These are phyloP conservation scores for Venusia cambrica DNA, from an alignment of 2,888 invertebrate species.

Conservation along the genomic window DNA sequence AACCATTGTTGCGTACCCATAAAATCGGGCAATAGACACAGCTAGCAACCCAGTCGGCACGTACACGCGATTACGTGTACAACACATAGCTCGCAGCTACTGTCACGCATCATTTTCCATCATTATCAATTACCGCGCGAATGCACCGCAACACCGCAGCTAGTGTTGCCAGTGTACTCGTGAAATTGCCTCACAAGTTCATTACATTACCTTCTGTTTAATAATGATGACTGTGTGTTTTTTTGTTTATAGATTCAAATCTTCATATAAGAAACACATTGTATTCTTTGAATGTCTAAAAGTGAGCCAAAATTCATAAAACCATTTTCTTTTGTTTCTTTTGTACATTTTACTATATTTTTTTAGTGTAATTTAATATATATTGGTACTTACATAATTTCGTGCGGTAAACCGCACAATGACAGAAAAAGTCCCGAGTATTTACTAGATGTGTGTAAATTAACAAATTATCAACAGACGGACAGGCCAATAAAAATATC, in stretches of 20 bases:
- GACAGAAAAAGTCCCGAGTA: too few relatives aligned
- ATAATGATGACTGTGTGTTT: conserved; percentile 14
- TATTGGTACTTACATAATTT: too few relatives aligned
- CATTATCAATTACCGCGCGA: conserved; percentile 72
- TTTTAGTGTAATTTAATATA: conserved; percentile 1
- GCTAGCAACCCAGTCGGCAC: conserved; percentile 42
- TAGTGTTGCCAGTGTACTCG: conserved; percentile 47
- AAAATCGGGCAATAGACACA: conserved; percentile 17
- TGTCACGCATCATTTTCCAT: conserved; percentile 75
- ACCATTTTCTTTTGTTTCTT: conserved; percentile 3
- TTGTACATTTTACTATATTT: neutral
- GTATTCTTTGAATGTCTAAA: too few relatives aligned
- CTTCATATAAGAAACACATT: too few relatives aligned
- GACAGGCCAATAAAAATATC: conserved; percentile 45
- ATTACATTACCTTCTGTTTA: conserved; percentile 16
- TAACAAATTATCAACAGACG: conserved; percentile 38
- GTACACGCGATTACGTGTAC: conserved; percentile 51
- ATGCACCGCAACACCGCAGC: conserved; percentile 44
- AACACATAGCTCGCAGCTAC: conserved; percentile 68
- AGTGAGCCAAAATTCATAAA: too few relatives aligned
- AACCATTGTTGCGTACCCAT: neutral
- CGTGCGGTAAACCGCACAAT: too few relatives aligned
- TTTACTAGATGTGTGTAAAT: too few relatives aligned
- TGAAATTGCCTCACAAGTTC: conserved; percentile 25
- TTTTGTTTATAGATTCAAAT: too few relatives aligned